phyloP scores from a whole-genome alignment of 2,888 invertebrate genomes.

The Coenonympha arcania region DNA sequence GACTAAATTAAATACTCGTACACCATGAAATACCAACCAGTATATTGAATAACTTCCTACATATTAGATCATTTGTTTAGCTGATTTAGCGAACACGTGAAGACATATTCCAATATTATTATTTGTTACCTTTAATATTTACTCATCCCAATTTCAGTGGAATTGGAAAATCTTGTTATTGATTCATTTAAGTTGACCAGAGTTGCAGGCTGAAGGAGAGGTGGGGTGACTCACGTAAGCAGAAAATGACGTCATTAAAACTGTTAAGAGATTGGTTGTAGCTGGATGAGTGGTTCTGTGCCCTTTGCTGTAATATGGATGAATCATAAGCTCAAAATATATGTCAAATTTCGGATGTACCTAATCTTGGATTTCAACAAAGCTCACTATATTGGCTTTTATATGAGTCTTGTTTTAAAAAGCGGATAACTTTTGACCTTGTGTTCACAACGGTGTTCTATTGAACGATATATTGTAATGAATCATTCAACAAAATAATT shows the following conservation, averaged over 20 bases:
- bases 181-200: conserved; percentile 23
- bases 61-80: no score
- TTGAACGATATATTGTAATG: background rate
- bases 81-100: background rate
- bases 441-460: background rate
- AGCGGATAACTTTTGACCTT: background rate
- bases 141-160: background rate
- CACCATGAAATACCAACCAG: no score
- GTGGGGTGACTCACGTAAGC: conserved; percentile 17
- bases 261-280: conserved; percentile 14
- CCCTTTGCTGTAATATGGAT: conserved; percentile 10
- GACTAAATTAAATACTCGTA: background rate
- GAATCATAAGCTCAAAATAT: conserved; percentile 15
- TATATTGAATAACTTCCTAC: background rate
- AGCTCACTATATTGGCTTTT: background rate
- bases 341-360: background rate
- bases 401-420: background rate
- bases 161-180: conserved; percentile 7
- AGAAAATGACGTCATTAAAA: conserved; percentile 20
- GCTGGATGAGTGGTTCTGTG: conserved; percentile 5
- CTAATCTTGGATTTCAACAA: background rate
- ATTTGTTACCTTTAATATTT: background rate
- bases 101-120: background rate
- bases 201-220: no score
- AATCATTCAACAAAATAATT: background rate